Evolutionary conservation across 2,797 vertebrate genomes (phyloP).

Genomic region (Anabacerthia variegaticeps): DNA sequence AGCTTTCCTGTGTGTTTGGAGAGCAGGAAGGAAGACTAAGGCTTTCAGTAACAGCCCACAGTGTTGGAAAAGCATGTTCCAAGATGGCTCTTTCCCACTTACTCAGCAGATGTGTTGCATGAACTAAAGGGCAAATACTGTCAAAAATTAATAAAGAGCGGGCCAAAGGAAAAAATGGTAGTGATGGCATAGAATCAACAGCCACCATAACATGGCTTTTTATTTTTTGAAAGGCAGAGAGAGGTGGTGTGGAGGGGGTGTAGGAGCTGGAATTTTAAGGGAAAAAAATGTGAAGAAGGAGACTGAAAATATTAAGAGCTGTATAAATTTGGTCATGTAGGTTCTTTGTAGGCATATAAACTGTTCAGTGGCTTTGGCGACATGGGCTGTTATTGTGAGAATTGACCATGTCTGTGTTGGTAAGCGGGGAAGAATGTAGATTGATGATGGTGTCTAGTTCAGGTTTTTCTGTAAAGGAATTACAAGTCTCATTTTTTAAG

Average conservation of each 20-base stretch:
- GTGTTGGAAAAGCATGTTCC: neutral
- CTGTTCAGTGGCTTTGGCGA: neutral
- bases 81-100: neutral
- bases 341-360: neutral
- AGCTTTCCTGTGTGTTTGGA: neutral
- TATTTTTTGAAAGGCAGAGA: neutral
- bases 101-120: neutral
- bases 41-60: neutral
- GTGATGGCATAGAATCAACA: neutral
- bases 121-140: neutral
- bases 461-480: neutral
- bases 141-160: neutral
- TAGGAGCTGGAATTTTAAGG: neutral
- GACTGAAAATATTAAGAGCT: neutral
- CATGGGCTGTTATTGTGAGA: rapidly evolving
- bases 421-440: neutral
- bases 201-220: neutral
- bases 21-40: neutral
- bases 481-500: neutral
- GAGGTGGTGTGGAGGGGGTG: neutral
- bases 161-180: neutral
- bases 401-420: neutral
- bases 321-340: neutral
- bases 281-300: neutral
- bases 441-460: neutral